Evolutionary conservation across 1,140 invertebrate genomes (phyloP).

Genomic region (Ganaspis sp.): DNA sequence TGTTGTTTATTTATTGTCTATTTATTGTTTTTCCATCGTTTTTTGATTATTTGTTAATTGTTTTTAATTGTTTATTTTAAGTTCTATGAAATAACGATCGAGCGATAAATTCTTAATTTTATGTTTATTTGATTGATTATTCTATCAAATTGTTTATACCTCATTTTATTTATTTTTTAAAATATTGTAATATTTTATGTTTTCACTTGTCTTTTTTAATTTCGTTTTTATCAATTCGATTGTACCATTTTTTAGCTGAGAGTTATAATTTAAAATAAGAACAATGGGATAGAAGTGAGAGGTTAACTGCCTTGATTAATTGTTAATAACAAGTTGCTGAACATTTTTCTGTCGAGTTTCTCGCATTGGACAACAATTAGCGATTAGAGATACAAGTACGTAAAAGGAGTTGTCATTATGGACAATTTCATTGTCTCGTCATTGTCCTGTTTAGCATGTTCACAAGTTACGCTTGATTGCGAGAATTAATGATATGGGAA

Average conservation of each 20-base stretch:
- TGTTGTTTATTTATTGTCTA: no score
- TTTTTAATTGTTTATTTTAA: no score
- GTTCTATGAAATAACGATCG: no score
- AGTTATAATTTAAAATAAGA: neutral
- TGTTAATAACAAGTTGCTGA: neutral
- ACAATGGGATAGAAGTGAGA: neutral
- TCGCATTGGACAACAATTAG: neutral
- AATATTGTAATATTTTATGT: no score
- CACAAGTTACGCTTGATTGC: constrained; percentile 1
- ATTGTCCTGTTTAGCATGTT: constrained; percentile 1
- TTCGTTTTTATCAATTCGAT: neutral
- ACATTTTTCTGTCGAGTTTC: neutral
- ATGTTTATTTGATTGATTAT: no score
- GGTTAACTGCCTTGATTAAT: neutral
- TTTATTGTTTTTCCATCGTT: no score
- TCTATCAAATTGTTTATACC: no score
- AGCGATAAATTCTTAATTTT: no score
- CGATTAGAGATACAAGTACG: neutral
- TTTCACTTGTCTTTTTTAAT: no score
- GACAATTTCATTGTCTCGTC: constrained; percentile 17
- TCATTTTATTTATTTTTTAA: no score
- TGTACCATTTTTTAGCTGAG: neutral
- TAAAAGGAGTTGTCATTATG: constrained; percentile 14
- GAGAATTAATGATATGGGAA: constrained; percentile 15
- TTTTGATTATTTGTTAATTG: no score